phyloP scores from a whole-genome alignment of 2,113 vertebrate species.

The Pomatostomus ruficeps region DNA sequence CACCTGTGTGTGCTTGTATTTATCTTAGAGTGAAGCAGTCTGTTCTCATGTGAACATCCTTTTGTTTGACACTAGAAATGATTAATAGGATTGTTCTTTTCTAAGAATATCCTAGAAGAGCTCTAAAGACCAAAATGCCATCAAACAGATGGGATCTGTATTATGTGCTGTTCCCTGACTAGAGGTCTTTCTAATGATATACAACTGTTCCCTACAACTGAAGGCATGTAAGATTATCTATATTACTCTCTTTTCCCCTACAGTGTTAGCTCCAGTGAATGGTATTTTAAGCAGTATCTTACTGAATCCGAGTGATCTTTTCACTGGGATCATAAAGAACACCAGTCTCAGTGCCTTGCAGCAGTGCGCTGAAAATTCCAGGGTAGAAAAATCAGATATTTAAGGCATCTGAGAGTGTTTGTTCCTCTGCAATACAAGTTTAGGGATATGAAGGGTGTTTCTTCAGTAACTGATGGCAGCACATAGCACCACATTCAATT shows the following conservation, averaged over 20 bases:
- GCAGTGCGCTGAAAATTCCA: neutral
- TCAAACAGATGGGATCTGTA: neutral
- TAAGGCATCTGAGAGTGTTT: neutral
- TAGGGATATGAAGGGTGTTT: neutral
- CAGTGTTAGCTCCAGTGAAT: neutral
- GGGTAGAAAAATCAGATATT: neutral
- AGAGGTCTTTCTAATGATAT: neutral
- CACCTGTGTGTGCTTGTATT: neutral
- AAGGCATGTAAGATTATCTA: neutral
- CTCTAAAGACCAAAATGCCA: neutral
- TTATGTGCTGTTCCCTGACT: neutral
- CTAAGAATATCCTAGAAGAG: neutral
- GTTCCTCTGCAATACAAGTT: neutral
- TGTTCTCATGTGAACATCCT: neutral
- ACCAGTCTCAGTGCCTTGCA: neutral
- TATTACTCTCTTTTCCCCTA: neutral
- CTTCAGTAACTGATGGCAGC: neutral
- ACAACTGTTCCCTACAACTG: neutral
- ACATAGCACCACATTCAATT: neutral
- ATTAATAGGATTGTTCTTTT: slow-evolving; percentile 20
- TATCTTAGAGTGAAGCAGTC: neutral
- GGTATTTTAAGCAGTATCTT: neutral
- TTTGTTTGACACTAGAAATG: neutral
- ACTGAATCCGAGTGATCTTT: neutral
- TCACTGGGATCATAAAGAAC: neutral